Base-by-base conservation (phyloP, 2,113 vertebrate genomes). In the Channa maculata region DNA sequence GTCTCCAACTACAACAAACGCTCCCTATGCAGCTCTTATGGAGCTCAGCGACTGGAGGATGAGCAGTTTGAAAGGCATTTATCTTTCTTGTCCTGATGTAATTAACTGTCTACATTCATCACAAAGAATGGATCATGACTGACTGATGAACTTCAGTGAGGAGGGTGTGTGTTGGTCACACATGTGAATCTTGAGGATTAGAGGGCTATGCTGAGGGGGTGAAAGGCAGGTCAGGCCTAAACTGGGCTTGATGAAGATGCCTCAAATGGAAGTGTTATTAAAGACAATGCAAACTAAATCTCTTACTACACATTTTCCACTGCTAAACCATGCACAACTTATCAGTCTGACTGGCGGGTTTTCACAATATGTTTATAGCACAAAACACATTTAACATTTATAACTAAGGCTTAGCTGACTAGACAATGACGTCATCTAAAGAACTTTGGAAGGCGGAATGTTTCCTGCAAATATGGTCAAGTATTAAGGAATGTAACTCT, bases 21-120 rank as follows among this genome's bases (percentile, higher is more conserved):
- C 48, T 36, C 59, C 24, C 66, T 46, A 14, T 37, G 5, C 38
- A 65, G 77, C 72, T 75, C 79, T 65, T 36, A 63, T 39, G 46
- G 49, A 71, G 77, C 50, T 41, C 45, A 59, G 71, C 49, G 53
- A 58, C 75, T 5, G 57, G 53, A 36, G 48, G 61, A 54, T 79
- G 67, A 71, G 83, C 75, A 6, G 60, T 84, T 80, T 84, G 57
- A 87, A 87, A 85, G 86, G 85, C 81, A 85, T 90, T 89, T 69
- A 86, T 90, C 86, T 88, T 88, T 73, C 77, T 83, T 86, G 80
- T 85, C 82, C 86, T 83, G 79, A 89, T 86, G 86, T 89, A 90
- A 91, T 90, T 86, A 89, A 88, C 77, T 78, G 85, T 86, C 85
- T 80, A 52, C 64, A 88, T 89, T 86, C 76, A 85, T 88, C 86